A percentile compares a stretch with the other conserved stretches of the same genome.
Conservation (phyloP, 2,888 invertebrate species). For the Pachycephus smyrnensis region DNA sequence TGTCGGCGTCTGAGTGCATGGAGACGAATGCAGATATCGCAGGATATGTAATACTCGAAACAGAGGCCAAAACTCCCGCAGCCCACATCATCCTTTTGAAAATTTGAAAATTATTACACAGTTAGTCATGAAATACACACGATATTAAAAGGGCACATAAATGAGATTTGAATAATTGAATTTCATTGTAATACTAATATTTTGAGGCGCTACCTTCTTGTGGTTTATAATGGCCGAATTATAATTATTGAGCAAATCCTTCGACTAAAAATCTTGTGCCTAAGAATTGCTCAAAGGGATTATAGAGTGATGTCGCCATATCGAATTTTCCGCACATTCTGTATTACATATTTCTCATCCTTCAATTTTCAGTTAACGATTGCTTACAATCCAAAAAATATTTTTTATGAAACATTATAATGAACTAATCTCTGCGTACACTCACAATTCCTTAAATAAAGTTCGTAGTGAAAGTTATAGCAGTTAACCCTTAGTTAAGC, state of each 20-base stretch:
- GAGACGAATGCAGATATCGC: slow-evolving; percentile 99
- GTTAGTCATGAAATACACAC: background rate
- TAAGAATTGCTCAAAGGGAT: background rate
- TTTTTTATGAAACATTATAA: background rate
- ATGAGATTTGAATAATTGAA: background rate
- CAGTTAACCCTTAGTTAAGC: too few relatives aligned
- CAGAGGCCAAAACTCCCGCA: slow-evolving; percentile 94
- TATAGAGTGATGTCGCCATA: background rate
- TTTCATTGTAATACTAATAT: background rate
- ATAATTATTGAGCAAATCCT: background rate
- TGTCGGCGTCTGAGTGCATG: slow-evolving; percentile 96
- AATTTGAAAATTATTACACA: background rate
- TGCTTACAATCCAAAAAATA: background rate
- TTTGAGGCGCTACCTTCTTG: background rate
- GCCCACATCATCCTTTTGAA: slow-evolving; percentile 96
- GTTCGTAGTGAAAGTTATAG: too few relatives aligned
- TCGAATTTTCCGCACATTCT: background rate
- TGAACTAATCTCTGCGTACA: background rate
- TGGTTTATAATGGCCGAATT: background rate
- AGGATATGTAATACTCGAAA: slow-evolving; percentile 97
- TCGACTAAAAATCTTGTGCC: background rate
- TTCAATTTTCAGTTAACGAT: too few relatives aligned
- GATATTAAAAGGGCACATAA: background rate
- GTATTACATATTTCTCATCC: too few relatives aligned
- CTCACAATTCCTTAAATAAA: background rate